Evolutionary conservation across 2,113 vertebrate genomes (phyloP), one percentile per base, ranked within the genome.

Genomic region (Poeciliopsis retropinna): DNA sequence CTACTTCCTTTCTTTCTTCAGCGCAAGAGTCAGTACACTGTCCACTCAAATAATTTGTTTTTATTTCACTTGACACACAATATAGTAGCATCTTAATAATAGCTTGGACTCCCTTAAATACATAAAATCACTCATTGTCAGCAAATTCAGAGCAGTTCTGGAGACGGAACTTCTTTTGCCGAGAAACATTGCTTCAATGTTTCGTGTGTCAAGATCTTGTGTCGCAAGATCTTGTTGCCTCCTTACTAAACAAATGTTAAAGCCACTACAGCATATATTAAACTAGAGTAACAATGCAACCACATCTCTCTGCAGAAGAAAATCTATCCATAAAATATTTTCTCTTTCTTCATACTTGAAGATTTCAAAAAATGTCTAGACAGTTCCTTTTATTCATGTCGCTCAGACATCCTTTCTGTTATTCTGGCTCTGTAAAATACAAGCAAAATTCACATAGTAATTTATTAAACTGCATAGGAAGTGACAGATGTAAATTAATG

Each of bases 391-490:
- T 12, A 37, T 57, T 69, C 19, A 14, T 41, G 14, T 47, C 28
- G 47, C 60, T 44, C 13, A 17, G 15, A 15, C 30, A 9, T 41
- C 31, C 27, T 29, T 29, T 57, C 14, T 8, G 19, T 72, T 81
- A 66, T 65, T 76, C 51, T 29, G 7, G 1, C n/a, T 3, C 27
- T 25, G 2, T 63, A 34, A 29, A 72, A 81, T 32, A 31, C 8
- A 81, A 14, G 44, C n/a, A 63, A 57, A 79, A 71, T 6, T 77
- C 37, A 30, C 47, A 37, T 30, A 19, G 37, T 67, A 67, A 54
- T 19, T 47, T 69, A 27, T 68, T 63, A 29, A 79, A 75, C 61
- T 70, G 67, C 22, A 57, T 51, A 29, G 30, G 60, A 54, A 3
- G 54, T 11, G 37, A 29, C n/a, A 8, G 67, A 57, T 25, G 22